A percentile compares a stretch with the other conserved stretches of the same genome.
These are phyloP conservation scores for Athalia rosae DNA, from an alignment of 2,888 invertebrate genomes.

Conservation along the genomic window DNA sequence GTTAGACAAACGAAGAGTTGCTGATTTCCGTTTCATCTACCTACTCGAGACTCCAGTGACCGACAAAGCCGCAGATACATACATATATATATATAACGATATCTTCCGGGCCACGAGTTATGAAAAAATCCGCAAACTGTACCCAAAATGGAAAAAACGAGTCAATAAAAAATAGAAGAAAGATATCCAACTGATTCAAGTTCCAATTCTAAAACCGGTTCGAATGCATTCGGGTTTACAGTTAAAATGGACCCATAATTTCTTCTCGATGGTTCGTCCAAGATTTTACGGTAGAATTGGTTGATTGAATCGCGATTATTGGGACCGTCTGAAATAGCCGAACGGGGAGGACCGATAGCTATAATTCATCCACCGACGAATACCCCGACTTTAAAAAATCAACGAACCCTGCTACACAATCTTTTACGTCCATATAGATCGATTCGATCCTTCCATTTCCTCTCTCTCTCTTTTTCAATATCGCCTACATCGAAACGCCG, in stretches of 20 bases:
- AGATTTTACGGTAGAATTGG: neutral
- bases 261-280: neutral
- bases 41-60: neutral
- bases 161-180: neutral
- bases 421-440: too few species aligned
- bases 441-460: neutral
- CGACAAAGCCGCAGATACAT: too few species aligned
- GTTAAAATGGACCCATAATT: neutral
- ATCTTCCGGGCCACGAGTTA: too few species aligned
- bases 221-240: constrained; percentile 10
- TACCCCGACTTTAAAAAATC: constrained; percentile 34
- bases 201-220: constrained; percentile 3
- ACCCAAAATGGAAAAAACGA: too few species aligned
- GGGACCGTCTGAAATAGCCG: constrained; percentile 21
- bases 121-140: too few species aligned
- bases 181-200: neutral
- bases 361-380: constrained; percentile 14
- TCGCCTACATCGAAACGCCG: neutral
- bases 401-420: constrained; percentile 1
- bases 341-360: neutral
- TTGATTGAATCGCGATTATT: constrained; percentile 26
- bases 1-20: neutral
- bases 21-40: neutral
- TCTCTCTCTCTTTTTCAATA: neutral
- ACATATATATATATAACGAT: too few species aligned